These are phyloP conservation scores for Regulus satrapa DNA, from an alignment of 2,113 vertebrate species.

Conservation along the genomic window DNA sequence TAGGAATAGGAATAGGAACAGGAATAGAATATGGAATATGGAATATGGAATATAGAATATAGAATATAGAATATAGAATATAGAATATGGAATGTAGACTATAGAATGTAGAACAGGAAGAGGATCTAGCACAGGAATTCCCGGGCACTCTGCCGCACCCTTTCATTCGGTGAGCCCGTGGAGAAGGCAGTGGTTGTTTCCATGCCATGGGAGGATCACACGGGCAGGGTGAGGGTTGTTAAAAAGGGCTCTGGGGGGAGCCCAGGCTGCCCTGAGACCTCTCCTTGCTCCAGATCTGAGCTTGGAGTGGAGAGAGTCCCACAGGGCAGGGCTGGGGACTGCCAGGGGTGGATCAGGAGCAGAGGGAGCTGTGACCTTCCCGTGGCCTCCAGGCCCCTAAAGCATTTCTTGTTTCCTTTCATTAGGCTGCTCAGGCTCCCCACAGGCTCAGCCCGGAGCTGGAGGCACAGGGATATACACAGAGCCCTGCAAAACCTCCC, in stretches of 20 bases:
- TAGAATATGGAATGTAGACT: no score
- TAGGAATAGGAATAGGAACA: no score
- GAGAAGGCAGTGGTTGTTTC: neutral
- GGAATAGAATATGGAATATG: no score
- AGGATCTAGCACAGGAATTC: no score
- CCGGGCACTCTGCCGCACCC: neutral
- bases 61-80: no score
- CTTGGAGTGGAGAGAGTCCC: neutral
- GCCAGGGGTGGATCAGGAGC: rapidly evolving
- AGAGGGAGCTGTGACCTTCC: neutral
- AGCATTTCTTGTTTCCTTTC: neutral
- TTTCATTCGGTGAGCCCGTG: rapidly evolving
- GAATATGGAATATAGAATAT: no score
- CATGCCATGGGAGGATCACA: rapidly evolving
- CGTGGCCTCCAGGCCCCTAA: neutral
- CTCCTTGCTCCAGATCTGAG: neutral
- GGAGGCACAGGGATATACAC: neutral
- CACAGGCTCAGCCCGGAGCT: rapidly evolving
- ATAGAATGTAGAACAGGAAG: no score
- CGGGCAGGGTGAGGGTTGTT: neutral
- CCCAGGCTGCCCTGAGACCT: neutral
- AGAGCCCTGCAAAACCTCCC: neutral
- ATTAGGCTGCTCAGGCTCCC: neutral
- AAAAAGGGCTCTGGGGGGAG: neutral
- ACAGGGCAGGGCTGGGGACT: neutral